Evolutionary conservation across 2,888 invertebrate genomes (phyloP).

Genomic region (Escarpia spicata): DNA sequence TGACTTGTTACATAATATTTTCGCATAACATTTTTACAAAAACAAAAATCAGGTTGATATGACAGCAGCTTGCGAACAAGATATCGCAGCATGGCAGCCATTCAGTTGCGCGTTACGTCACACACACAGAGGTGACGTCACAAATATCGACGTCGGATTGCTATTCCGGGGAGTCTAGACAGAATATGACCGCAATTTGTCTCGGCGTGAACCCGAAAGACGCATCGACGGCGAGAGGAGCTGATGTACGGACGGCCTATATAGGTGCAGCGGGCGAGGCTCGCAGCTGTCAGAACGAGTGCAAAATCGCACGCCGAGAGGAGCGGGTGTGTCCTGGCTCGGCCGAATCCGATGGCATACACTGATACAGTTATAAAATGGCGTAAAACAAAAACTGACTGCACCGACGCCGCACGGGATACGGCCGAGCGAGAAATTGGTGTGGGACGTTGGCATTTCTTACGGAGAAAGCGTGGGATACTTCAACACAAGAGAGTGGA

Average conservation of each 20-base stretch:
- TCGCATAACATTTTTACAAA: not conserved
- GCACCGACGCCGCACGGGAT: not conserved
- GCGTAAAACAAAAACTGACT: not conserved
- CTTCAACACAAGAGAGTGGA: not conserved
- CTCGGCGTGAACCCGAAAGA: not conserved
- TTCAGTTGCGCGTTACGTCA: not conserved
- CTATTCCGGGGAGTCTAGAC: not conserved
- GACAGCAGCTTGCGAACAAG: not conserved
- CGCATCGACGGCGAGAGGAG: not conserved
- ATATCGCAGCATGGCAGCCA: not conserved
- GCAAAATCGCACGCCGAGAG: not conserved
- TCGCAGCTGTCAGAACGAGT: not conserved
- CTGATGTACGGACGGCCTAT: not conserved
- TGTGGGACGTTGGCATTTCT: not conserved
- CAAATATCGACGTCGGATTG: not conserved
- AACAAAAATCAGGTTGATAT: not conserved
- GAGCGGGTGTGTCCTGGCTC: not conserved
- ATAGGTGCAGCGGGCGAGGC: not conserved
- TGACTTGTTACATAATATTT: not conserved
- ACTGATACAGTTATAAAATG: not conserved
- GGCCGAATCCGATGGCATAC: not conserved
- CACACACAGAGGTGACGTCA: not conserved
- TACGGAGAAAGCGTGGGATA: not conserved
- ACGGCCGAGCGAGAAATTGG: not conserved
- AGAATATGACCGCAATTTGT: constrained; percentile 13